phyloP scores from a whole-genome alignment of 2,113 vertebrate genomes.

The Lutjanus erythropterus region DNA sequence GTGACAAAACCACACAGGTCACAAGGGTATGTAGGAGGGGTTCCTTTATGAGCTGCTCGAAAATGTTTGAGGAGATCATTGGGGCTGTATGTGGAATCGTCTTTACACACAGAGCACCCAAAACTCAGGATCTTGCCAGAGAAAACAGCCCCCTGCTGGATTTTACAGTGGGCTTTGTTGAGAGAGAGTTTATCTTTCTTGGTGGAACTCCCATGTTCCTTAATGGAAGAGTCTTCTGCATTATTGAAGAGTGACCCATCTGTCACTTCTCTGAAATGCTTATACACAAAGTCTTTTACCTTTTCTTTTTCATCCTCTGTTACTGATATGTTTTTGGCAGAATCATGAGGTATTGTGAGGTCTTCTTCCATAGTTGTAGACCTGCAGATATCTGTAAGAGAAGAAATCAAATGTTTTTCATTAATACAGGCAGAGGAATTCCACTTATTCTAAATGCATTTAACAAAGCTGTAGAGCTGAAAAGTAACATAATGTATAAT shows the following conservation, averaged over 20 bases:
- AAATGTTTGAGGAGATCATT: constrained; percentile 98
- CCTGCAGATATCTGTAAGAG: constrained; percentile 69
- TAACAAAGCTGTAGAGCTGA: background rate
- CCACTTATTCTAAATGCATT: background rate
- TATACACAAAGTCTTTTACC: constrained; percentile 74
- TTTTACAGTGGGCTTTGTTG: constrained; percentile 82
- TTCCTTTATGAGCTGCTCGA: constrained; percentile 89
- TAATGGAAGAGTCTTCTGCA: constrained; percentile 65
- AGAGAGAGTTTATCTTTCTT: constrained; percentile 81
- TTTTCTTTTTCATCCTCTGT: constrained; percentile 73
- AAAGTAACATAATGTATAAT: too few relatives aligned
- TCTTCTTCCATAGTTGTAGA: constrained; percentile 82
- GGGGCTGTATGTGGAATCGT: constrained; percentile 91
- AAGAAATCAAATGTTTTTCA: constrained; percentile 20
- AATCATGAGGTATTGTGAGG: constrained; percentile 67
- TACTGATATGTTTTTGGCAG: constrained; percentile 71
- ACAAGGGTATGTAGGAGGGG: constrained; percentile 95
- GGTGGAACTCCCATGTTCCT: constrained; percentile 65
- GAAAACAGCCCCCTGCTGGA: constrained; percentile 87
- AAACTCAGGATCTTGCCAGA: constrained; percentile 95
- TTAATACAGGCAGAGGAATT: background rate
- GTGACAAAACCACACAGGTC: constrained; percentile 95
- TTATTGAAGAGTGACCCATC: constrained; percentile 66
- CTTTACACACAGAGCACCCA: constrained; percentile 92
- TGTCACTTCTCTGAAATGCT: constrained; percentile 70